phyloP scores from a whole-genome alignment of 2,888 invertebrate species.

The Cancer borealis region DNA sequence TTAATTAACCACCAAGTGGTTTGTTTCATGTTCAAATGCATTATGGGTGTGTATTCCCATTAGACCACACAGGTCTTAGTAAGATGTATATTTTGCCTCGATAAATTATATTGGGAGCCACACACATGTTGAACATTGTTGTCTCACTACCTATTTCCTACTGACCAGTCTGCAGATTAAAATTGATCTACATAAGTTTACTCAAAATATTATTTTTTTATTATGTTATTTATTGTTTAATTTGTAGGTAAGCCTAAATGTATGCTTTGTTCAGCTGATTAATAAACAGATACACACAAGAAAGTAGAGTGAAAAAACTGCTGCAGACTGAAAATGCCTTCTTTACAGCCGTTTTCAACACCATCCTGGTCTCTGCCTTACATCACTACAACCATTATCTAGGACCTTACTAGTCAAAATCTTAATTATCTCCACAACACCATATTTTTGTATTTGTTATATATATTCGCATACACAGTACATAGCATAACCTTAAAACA shows the following conservation, averaged over 20 bases:
- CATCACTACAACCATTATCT: conserved; percentile 67
- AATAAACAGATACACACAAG: conserved; percentile 11
- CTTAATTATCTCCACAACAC: conserved; percentile 59
- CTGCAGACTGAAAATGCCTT: conserved; percentile 68
- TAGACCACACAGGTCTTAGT: conserved; percentile 66
- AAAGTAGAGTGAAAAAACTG: conserved; percentile 51
- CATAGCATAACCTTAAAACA: conserved; percentile 16
- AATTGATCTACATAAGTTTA: conserved; percentile 28
- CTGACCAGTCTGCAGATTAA: conserved; percentile 65
- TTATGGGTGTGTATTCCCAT: conserved; percentile 68
- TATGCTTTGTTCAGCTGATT: conserved; percentile 18
- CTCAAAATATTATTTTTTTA: background rate
- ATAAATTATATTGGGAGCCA: conserved; percentile 67
- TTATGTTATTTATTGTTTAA: conserved; percentile 42
- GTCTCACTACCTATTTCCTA: conserved; percentile 64
- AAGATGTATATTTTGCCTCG: conserved; percentile 75
- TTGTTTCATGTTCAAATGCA: conserved; percentile 74
- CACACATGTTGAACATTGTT: conserved; percentile 71
- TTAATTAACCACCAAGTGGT: conserved; percentile 76
- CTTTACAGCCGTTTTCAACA: conserved; percentile 61
- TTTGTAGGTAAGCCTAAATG: conserved; percentile 27
- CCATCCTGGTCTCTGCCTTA: conserved; percentile 62
- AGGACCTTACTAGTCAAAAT: conserved; percentile 67
- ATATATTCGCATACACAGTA: conserved; percentile 47
- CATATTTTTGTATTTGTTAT: conserved; percentile 69